Percentiles rank a stretch among this genome's conserved stretches.
phyloP scores from a whole-genome alignment of 2,113 vertebrate genomes.

The Corythornis vintsioides region DNA sequence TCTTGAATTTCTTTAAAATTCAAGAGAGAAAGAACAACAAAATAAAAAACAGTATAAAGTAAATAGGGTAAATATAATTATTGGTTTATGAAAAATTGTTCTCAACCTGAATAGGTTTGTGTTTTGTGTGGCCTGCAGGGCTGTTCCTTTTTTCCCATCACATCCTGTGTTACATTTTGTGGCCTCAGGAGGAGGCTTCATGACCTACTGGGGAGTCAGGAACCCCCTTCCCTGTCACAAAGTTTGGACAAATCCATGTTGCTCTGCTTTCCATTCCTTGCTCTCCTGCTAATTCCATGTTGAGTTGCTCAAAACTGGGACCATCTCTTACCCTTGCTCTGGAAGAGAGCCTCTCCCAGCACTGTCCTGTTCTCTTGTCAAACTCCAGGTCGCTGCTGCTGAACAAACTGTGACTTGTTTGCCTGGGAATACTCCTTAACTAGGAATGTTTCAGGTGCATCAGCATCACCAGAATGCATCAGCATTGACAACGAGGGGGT shows the following conservation, averaged over 20 bases:
- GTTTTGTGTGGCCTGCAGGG: neutral
- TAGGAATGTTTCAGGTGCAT: neutral
- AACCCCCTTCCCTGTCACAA: neutral
- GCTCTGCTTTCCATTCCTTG: neutral
- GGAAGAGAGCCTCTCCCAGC: neutral
- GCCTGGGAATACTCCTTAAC: neutral
- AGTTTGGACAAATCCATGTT: neutral
- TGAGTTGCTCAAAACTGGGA: neutral
- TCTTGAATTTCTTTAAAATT: neutral
- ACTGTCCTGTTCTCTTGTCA: neutral
- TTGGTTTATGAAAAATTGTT: neutral
- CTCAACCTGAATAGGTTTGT: neutral
- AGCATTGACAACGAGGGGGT: neutral
- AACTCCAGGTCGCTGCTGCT: neutral
- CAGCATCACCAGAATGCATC: neutral
- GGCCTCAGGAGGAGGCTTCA: neutral
- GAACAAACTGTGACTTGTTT: neutral
- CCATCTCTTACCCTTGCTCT: no score
- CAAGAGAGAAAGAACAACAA: neutral
- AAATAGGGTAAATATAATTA: neutral
- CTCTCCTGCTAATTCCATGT: rapidly evolving
- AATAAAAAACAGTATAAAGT: neutral
- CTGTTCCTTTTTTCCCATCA: neutral
- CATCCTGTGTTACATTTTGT: neutral
- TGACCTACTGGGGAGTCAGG: neutral